Evolutionary conservation across 2,888 invertebrate genomes (phyloP), one percentile per base, ranked within the genome.

Genomic region (Lomographa bimaculata): DNA sequence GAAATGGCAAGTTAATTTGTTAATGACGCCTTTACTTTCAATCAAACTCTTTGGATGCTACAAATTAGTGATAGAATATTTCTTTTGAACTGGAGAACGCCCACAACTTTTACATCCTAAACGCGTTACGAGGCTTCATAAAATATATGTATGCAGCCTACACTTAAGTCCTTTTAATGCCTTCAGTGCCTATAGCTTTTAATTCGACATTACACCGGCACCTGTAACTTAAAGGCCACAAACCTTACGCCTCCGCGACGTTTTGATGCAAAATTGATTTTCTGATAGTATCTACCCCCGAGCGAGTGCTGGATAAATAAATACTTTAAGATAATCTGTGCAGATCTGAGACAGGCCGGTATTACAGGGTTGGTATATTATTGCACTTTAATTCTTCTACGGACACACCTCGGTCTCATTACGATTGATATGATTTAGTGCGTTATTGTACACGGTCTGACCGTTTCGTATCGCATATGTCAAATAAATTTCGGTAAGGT

Each of bases 251-350:
- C 84, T 79, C 78, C 79, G 64, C 79, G 79, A 83, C 74, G 79
- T 78, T 80, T 79, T 71, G 72, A 71, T 70, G 78, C 78, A 76
- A 86, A 87, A 89, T 89, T 87, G 87, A 89, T 87, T 87, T 77
- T 80, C 75, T 64, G 86, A 86, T 87, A 75, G 63, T 85, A 89
- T 87, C 87, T 78, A 78, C 71, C 73, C 80, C 82, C 64, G 71
- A 77, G 82, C 85, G 82, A 78, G 79, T 65, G 64, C 50, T 81
- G 82, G 82, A 83, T 83, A 87, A 86, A 87, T 87, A 89, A 87
- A 86, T 85, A 85, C 79, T 85, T 82, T 81, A 77, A 74, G 80
- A 82, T 85, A 83, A 87, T 87, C 84, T 83, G 57, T 63, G 48
- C 57, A 70, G 78, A 82, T 85, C 82, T 68, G 78, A 77, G 85